Base-by-base conservation (phyloP, 2,113 vertebrate species). In the Dicentrarchus labrax region DNA sequence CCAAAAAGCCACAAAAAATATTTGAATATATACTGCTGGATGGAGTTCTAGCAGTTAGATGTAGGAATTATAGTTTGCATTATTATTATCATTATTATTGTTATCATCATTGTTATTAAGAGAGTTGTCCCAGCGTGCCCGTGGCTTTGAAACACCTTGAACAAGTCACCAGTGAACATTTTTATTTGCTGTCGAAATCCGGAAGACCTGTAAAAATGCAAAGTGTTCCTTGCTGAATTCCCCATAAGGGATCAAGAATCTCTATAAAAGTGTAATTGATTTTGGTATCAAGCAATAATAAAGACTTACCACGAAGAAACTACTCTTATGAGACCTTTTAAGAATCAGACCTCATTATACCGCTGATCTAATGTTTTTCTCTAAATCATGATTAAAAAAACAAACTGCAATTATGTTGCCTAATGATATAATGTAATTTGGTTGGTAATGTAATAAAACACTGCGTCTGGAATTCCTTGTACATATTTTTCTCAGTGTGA, bases 251-350 rank as follows among this genome's bases (percentile, higher is more conserved):
- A 93, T 86, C 67, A 54, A 66, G 74, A 83, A 79, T 92, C 82
- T 83, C 88, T 61, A 88, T 92, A 91, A 91, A 92, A 90, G 61
- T 75, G 56, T 90, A 92, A 93, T 93, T 89, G 88, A 93, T 93
- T 93, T 90, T 77, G 81, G 84, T 87, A 59, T 76, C 64, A 60
- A 62, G 75, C 88, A 89, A 89, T 90, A 92, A 94, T 88, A 91
- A 90, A 91, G 90, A 89, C 85, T 76, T 80, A 77, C 60, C 59
- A 82, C 76, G 61, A 77, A 85, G 78, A 78, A 92, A 91, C 71
- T 80, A 82, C 86, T 80, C 89, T 83, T 79, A 24, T 8, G 89
- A 90, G 91, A 93, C 80, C 73, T 85, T 87, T 91, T 71, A 86
- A 80, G 73, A 85, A 76, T 47, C 66, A 82, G 67, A 82, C 68